phyloP scores from a whole-genome alignment of 2,888 invertebrate genomes.

The Lasius fuliginosus region DNA sequence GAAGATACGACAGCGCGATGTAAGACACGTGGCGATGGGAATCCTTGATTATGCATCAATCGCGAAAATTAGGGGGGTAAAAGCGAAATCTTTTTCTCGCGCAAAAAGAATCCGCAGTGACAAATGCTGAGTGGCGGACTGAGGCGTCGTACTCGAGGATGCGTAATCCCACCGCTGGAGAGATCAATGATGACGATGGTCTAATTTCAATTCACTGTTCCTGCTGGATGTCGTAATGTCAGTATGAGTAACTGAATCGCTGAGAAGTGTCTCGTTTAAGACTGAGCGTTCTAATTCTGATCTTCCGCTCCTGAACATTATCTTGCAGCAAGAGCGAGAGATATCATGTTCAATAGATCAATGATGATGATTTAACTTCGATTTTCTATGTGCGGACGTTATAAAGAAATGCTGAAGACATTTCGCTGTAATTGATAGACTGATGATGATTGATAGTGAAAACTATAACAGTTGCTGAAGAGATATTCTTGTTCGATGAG shows the following conservation, averaged over 20 bases:
- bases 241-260: neutral
- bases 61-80: neutral
- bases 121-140: constrained; percentile 12
- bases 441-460: neutral
- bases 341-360: neutral
- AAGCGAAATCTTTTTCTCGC: neutral
- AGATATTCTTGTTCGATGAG: neutral
- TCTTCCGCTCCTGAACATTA: neutral
- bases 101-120: neutral
- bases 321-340: neutral
- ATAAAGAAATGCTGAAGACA: neutral
- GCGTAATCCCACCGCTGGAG: neutral
- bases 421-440: neutral
- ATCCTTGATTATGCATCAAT: neutral
- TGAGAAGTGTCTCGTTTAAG: neutral
- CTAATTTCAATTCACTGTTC: neutral
- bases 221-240: constrained; percentile 10
- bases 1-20: neutral
- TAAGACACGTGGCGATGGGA: neutral
- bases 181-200: constrained; percentile 27
- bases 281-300: neutral
- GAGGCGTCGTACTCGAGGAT: neutral
- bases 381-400: neutral
- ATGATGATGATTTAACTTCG: neutral
- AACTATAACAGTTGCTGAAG: neutral